Percentiles rank a stretch among this genome's conserved stretches.
These are phyloP conservation scores for Urosaurus nigricauda DNA, from an alignment of 2,797 vertebrate genomes.

Conservation along the genomic window DNA sequence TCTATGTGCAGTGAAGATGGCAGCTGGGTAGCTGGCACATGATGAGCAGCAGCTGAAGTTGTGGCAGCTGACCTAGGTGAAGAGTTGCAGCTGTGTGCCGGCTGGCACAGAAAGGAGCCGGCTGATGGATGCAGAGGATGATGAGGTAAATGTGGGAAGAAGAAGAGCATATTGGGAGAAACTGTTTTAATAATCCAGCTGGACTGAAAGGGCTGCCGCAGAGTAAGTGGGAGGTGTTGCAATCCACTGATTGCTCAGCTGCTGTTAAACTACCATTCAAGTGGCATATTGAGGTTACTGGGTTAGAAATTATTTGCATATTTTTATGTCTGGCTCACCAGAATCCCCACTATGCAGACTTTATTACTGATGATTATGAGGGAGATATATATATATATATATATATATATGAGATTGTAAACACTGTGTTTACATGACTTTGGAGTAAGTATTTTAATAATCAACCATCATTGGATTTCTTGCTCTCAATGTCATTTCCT, in stretches of 20 bases:
- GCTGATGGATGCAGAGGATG: slow-evolving; percentile 11
- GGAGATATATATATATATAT: neutral
- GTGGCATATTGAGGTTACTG: slow-evolving; percentile 19
- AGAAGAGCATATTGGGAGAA: neutral
- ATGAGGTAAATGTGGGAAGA: slow-evolving; percentile 25
- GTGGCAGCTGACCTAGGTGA: slow-evolving; percentile 35
- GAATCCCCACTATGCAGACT: neutral
- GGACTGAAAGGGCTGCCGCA: neutral
- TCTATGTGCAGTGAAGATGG: slow-evolving; percentile 25
- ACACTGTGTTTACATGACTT: neutral
- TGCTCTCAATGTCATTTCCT: neutral
- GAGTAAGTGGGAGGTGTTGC: slow-evolving; percentile 25
- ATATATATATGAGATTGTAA: neutral
- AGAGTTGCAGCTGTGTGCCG: slow-evolving; percentile 14
- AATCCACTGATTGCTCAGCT: neutral
- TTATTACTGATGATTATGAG: neutral
- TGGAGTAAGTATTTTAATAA: neutral
- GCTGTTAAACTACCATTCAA: neutral
- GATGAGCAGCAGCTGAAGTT: slow-evolving; percentile 38
- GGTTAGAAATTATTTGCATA: slow-evolving; percentile 16
- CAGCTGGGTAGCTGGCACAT: slow-evolving; percentile 48
- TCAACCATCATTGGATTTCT: neutral
- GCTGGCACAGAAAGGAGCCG: slow-evolving; percentile 31
- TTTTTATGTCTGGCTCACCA: neutral
- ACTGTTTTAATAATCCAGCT: slow-evolving; percentile 18